Conservation (phyloP, 2,888 invertebrate species). For the Dicroscelio sp. region DNA sequence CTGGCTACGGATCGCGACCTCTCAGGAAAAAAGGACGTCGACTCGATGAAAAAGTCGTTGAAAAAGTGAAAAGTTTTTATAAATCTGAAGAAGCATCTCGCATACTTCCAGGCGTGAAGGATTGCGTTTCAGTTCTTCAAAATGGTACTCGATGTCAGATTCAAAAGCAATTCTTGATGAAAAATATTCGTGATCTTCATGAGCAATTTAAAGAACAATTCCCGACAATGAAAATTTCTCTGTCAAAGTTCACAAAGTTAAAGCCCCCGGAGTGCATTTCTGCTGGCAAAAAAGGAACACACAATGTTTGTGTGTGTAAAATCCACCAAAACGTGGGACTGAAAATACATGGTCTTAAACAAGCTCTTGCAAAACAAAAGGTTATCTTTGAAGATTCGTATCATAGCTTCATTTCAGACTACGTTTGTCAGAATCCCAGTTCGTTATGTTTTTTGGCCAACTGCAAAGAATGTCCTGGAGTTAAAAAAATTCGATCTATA, state of each 20-base stretch:
- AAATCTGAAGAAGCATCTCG: not conserved
- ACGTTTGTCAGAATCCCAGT: not conserved
- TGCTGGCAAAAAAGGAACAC: not conserved
- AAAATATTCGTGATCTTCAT: not conserved
- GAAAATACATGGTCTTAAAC: not conserved
- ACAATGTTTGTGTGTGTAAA: no score
- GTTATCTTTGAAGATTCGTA: not conserved
- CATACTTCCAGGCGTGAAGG: not conserved
- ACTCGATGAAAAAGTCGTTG: not conserved
- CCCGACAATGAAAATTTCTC: not conserved
- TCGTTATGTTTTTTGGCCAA: conserved; percentile 10
- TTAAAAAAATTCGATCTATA: not conserved
- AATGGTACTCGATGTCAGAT: not conserved
- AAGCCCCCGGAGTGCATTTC: not conserved
- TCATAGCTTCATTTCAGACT: not conserved
- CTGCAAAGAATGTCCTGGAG: conserved; percentile 9
- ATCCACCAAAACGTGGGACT: not conserved
- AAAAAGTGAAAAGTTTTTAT: not conserved
- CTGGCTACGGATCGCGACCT: not conserved
- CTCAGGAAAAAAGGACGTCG: not conserved
- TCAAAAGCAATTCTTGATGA: not conserved
- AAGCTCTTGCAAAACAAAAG: not conserved
- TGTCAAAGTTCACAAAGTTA: not conserved
- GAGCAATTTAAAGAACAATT: not conserved
- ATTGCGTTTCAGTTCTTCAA: not conserved